Conservation (phyloP, 2,888 invertebrate species). For the Apodemia duryi region DNA sequence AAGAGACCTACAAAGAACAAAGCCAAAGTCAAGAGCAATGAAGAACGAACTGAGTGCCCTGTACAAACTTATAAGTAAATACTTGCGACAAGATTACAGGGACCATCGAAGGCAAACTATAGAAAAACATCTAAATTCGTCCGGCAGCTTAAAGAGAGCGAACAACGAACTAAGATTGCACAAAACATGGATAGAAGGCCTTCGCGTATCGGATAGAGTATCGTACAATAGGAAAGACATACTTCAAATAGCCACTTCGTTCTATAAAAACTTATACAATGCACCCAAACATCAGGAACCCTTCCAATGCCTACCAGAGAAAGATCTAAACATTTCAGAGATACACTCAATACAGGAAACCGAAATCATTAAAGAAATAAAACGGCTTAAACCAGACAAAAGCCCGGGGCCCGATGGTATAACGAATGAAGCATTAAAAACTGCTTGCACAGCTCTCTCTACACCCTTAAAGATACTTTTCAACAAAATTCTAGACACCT, state of each 20-base stretch:
- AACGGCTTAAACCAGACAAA: background rate
- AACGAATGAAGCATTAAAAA: background rate
- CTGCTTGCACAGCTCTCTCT: background rate
- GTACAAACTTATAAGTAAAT: conserved; percentile 1
- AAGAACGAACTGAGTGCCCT: conserved; percentile 18
- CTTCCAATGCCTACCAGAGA: too few relatives aligned
- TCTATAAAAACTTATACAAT: background rate
- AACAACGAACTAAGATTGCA: background rate
- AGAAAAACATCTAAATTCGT: conserved; percentile 1
- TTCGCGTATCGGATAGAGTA: background rate
- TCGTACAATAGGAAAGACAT: background rate
- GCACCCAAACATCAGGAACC: background rate
- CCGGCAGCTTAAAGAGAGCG: background rate
- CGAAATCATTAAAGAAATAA: background rate
- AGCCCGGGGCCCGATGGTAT: background rate
- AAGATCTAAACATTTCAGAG: background rate
- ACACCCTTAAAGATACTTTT: background rate
- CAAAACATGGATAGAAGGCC: background rate
- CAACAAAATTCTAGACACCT: background rate
- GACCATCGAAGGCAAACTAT: conserved; percentile 9
- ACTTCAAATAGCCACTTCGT: background rate
- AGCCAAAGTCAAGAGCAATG: conserved; percentile 18
- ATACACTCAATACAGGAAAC: background rate
- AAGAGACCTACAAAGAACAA: conserved; percentile 15
- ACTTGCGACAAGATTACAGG: conserved; percentile 11